Conservation (phyloP, 2,888 invertebrate genomes). For the Calephelis perditalis region DNA sequence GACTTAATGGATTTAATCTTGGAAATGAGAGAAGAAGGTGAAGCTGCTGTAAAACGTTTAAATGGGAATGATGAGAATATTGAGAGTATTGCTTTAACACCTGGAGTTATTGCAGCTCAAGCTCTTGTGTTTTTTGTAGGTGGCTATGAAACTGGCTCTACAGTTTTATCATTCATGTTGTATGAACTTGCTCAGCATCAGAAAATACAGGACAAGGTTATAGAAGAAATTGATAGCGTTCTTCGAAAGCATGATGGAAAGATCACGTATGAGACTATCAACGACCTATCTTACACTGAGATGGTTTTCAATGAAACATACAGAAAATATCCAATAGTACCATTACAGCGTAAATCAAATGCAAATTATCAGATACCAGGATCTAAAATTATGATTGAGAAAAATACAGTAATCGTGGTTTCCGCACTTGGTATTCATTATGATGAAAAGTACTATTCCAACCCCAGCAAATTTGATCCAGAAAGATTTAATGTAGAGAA, state of each 20-base stretch:
- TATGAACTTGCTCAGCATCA: background rate
- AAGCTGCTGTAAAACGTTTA: background rate
- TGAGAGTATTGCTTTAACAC: background rate
- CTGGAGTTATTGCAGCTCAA: background rate
- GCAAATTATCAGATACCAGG: conserved; percentile 3
- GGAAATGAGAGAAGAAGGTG: background rate
- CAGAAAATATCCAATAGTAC: conserved; percentile 10
- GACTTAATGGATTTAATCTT: conserved; percentile 38
- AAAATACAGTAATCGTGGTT: conserved; percentile 2
- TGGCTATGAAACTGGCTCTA: conserved; percentile 4
- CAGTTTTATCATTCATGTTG: background rate
- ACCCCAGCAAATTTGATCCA: conserved; percentile 65
- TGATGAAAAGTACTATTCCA: conserved; percentile 53
- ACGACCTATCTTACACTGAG: conserved; percentile 55
- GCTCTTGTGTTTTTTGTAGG: background rate
- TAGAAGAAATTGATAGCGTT: background rate
- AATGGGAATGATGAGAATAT: background rate
- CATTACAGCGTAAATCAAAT: conserved; percentile 11
- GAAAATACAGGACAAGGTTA: background rate
- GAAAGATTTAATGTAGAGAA: conserved; percentile 55
- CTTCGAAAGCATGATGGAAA: background rate
- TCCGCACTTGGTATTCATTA: conserved; percentile 35
- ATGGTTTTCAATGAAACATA: conserved; percentile 43
- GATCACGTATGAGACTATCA: conserved; percentile 46
- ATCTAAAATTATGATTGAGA: conserved; percentile 32